Evolutionary conservation across 1,140 invertebrate species (phyloP).

Genomic region (Microplitis mediator): DNA sequence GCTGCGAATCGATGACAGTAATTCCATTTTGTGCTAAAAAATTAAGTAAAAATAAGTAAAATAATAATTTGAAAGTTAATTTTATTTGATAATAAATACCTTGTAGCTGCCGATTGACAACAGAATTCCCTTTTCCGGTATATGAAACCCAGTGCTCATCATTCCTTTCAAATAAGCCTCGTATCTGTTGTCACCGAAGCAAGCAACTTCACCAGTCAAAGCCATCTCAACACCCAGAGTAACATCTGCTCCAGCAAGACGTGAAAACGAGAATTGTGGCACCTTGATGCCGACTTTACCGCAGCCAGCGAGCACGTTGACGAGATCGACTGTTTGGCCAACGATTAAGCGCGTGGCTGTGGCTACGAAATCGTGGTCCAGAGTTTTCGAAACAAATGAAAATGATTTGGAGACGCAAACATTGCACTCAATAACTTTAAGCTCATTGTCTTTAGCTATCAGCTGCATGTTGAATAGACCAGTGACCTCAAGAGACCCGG

Average conservation of each 20-base stretch:
- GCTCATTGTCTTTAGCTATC: slow-evolving; percentile 96
- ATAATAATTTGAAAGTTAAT: slow-evolving; percentile 11
- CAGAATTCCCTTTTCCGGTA: slow-evolving; percentile 93
- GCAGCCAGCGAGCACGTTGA: slow-evolving; percentile 82
- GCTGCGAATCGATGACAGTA: slow-evolving; percentile 82
- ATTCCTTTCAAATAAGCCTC: slow-evolving; percentile 98
- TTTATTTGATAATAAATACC: slow-evolving; percentile 61
- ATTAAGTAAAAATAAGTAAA: slow-evolving; percentile 29
- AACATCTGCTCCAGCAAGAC: slow-evolving; percentile 94
- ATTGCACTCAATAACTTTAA: slow-evolving; percentile 99
- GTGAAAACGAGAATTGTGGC: slow-evolving; percentile 97
- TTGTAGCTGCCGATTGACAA: slow-evolving; percentile 96
- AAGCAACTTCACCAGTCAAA: slow-evolving; percentile 98
- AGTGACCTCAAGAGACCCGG: slow-evolving; percentile 87
- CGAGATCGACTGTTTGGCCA: slow-evolving; percentile 82
- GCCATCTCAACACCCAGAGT: slow-evolving; percentile 99
- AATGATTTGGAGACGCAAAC: slow-evolving; percentile 97
- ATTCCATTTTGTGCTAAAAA: slow-evolving; percentile 85
- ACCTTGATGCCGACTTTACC: slow-evolving; percentile 96
- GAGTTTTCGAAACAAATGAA: slow-evolving; percentile 98
- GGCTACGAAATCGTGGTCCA: slow-evolving; percentile 96
- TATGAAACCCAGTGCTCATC: slow-evolving; percentile 96
- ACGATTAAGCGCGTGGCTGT: slow-evolving; percentile 93
- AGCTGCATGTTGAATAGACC: slow-evolving; percentile 99
- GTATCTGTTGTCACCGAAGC: slow-evolving; percentile 97